Conservation (phyloP, 2,113 vertebrate genomes). For the Hippocampus abdominalis region DNA sequence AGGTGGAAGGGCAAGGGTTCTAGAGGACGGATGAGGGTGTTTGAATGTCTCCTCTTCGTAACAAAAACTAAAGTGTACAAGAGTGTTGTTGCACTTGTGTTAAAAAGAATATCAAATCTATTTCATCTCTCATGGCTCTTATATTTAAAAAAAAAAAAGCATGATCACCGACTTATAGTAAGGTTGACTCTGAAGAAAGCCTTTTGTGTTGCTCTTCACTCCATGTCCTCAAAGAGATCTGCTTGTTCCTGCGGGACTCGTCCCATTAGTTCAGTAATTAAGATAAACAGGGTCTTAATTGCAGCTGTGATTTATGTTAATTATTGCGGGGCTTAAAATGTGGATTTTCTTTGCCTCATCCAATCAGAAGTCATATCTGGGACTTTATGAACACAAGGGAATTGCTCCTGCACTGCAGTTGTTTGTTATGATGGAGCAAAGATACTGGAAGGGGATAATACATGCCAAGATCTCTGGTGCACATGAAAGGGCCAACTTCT, state of each 20-base stretch:
- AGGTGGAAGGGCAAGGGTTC: constrained; percentile 44
- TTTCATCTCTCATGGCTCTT: constrained; percentile 29
- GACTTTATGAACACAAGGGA: constrained; percentile 53
- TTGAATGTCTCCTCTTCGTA: constrained; percentile 4
- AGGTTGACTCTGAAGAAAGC: constrained; percentile 34
- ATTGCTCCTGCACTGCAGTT: constrained; percentile 27
- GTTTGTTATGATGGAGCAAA: constrained; percentile 39
- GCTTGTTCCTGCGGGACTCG: constrained; percentile 68
- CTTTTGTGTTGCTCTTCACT: constrained; percentile 38
- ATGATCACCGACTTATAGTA: constrained; percentile 42
- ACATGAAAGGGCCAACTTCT: constrained; percentile 10
- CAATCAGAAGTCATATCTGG: constrained; percentile 58
- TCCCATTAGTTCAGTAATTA: constrained; percentile 81
- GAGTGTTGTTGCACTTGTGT: constrained; percentile 12
- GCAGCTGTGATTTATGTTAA: constrained; percentile 74
- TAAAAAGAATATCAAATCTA: constrained; percentile 1
- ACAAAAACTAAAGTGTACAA: background rate
- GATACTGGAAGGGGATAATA: background rate
- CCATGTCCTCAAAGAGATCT: constrained; percentile 61
- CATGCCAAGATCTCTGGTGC: constrained; percentile 19
- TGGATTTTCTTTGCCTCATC: constrained; percentile 58
- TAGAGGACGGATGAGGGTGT: constrained; percentile 12
- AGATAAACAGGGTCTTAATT: constrained; percentile 81
- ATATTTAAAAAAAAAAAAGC: constrained; percentile 22
- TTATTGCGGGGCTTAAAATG: constrained; percentile 68